A percentile compares a stretch with the other conserved stretches of the same genome.
Evolutionary conservation across 2,888 invertebrate species (phyloP).

Genomic region (Pristionchus entomophagus): DNA sequence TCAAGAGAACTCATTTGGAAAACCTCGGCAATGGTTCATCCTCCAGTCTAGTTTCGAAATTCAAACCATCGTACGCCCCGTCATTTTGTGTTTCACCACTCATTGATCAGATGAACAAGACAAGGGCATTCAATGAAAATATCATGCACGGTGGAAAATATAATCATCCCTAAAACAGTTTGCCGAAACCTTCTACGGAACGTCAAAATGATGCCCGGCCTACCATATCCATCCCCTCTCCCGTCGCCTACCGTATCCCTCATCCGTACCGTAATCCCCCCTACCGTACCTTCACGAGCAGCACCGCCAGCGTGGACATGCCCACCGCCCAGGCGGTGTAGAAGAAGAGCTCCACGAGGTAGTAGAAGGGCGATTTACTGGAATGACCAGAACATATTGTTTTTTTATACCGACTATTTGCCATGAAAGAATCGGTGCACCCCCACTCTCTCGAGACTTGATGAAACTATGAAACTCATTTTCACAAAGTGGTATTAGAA

Average conservation of each 20-base stretch:
- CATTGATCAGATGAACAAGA: neutral
- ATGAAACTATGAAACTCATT: too few relatives aligned
- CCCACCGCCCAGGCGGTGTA: slow-evolving; percentile 94
- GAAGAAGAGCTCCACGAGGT: slow-evolving; percentile 90
- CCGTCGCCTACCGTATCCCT: too few relatives aligned
- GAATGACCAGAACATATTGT: neutral
- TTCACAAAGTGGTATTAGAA: too few relatives aligned
- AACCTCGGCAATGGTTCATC: too few relatives aligned
- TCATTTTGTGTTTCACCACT: neutral
- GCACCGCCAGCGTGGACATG: slow-evolving; percentile 94
- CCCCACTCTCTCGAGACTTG: too few relatives aligned
- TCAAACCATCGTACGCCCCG: neutral
- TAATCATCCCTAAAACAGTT: neutral
- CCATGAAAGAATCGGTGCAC: too few relatives aligned
- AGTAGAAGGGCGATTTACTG: slow-evolving; percentile 80
- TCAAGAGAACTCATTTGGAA: too few relatives aligned
- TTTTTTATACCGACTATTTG: too few relatives aligned
- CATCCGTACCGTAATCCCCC: neutral
- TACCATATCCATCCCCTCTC: neutral
- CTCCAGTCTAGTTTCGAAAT: too few relatives aligned
- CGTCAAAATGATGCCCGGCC: neutral
- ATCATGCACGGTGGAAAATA: neutral
- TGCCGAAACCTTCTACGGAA: neutral
- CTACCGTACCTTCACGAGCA: slow-evolving; percentile 86
- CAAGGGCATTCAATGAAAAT: neutral